Evolutionary conservation across 2,113 vertebrate genomes (phyloP), one percentile per base, ranked within the genome.

Genomic region (Gavialis gangeticus): DNA sequence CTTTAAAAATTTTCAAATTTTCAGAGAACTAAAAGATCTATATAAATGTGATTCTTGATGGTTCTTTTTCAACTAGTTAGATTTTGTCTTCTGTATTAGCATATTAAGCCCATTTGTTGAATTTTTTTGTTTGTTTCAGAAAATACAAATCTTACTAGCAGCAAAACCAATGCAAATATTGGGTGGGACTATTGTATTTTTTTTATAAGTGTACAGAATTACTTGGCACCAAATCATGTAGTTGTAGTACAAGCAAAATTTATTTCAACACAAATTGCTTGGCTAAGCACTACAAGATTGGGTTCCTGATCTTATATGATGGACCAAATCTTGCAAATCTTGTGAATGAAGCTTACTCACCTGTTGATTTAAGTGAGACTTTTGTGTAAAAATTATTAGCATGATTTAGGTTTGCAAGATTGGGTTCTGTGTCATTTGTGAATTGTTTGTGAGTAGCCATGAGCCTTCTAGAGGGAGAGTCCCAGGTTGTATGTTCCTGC

Each of bases 381-480:
- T 59, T n/a, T 27, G 64, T 59, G 71, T 14, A 84, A 67, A 55
- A 87, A 57, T 88, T 84, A 73, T 25, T 93, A 60, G 79, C 18
- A 12, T 2, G 1, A 1, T 2, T 71, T 54, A 79, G 73, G 12
- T 82, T 90, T 62, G n/a, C 58, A 34, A 79, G 79, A 57, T 58
- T 64, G 67, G 30, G 46, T 63, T 90, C 78, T 86, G 16, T 56
- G 30, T 3, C 69, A 87, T 46, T 14, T 1, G 0, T 66, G 59
- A 83, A 28, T 56, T 56, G 15, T 13, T 15, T 75, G 37, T 79
- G 16, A 92, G 59, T 55, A 83, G 78, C 77, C 92, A 84, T 96
- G 94, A 97, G 97, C 97, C 97, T 97, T 98, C 96, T 96, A 98
- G 98, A 95, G 97, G 97, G 97, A 97, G 91, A 93, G 77, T 75